Evolutionary conservation across 2,888 invertebrate genomes (phyloP).

Genomic region (Philonicus albiceps): DNA sequence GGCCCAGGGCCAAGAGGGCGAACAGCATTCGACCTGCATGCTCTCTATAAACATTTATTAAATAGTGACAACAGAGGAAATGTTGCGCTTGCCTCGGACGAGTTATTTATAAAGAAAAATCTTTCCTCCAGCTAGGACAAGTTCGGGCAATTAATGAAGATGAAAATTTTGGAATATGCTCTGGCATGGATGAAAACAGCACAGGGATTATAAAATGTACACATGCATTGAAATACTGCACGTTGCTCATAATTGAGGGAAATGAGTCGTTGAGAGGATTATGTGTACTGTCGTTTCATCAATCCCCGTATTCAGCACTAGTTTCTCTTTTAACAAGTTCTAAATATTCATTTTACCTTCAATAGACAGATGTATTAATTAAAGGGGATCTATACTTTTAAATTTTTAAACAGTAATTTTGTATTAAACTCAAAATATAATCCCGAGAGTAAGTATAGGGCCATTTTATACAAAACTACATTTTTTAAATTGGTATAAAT

Average conservation of each 20-base stretch:
- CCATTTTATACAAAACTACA: too few relatives aligned
- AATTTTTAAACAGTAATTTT: too few relatives aligned
- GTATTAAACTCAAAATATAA: too few relatives aligned
- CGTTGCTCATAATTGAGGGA: background rate
- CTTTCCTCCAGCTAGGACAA: background rate
- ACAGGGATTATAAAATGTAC: background rate
- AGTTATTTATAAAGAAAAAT: constrained; percentile 16
- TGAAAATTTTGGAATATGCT: background rate
- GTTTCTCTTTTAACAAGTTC: background rate
- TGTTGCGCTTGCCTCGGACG: background rate
- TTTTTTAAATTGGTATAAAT: too few relatives aligned
- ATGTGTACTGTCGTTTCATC: background rate
- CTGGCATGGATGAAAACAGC: background rate
- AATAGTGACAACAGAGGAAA: background rate
- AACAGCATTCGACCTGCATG: background rate
- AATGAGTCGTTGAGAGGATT: background rate
- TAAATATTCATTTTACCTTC: too few relatives aligned
- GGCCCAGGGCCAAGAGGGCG: background rate
- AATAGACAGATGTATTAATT: too few relatives aligned
- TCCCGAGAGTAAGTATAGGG: too few relatives aligned
- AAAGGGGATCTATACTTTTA: too few relatives aligned
- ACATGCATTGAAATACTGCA: background rate
- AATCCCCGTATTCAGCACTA: background rate
- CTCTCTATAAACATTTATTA: constrained; percentile 10
- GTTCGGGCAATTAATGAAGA: constrained; percentile 5